Evolutionary conservation across 2,888 invertebrate species (phyloP).

Genomic region (Synergus itoensis): DNA sequence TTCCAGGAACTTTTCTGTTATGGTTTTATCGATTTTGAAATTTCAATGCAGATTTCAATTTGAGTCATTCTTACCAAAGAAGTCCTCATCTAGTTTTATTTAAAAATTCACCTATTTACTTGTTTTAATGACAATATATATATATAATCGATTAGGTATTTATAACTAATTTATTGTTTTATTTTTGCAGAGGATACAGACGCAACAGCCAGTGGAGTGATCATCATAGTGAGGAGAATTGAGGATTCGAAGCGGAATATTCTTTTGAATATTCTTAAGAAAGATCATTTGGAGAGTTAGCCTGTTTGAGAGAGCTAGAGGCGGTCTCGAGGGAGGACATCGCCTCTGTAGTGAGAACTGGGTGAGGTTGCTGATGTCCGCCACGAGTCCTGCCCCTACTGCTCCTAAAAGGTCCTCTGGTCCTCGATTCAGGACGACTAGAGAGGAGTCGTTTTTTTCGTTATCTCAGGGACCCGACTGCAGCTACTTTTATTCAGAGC

Average conservation of each 20-base stretch:
- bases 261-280: slow-evolving; percentile 1
- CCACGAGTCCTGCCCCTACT: slow-evolving; percentile 65
- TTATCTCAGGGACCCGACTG: slow-evolving; percentile 53
- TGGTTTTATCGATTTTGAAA: slow-evolving; percentile 28
- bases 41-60: not conserved
- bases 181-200: slow-evolving; percentile 59
- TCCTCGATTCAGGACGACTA: slow-evolving; percentile 58
- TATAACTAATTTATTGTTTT: not conserved
- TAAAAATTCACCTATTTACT: no score
- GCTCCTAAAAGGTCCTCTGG: slow-evolving; percentile 65
- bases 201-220: slow-evolving; percentile 46
- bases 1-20: slow-evolving; percentile 24
- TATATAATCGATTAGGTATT: no score
- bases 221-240: slow-evolving; percentile 34
- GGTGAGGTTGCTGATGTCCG: slow-evolving; percentile 73
- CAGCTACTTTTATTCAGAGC: slow-evolving; percentile 53
- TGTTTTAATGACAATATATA: no score
- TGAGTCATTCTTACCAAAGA: no score
- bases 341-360: slow-evolving; percentile 59
- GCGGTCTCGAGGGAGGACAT: slow-evolving; percentile 59
- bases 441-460: slow-evolving; percentile 56
- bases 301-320: slow-evolving; percentile 49
- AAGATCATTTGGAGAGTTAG: slow-evolving; percentile 27
- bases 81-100: no score
- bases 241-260: slow-evolving; percentile 11